These are phyloP conservation scores for Pemphigus obesinymphae DNA, from an alignment of 1,140 invertebrate genomes.

Conservation along the genomic window DNA sequence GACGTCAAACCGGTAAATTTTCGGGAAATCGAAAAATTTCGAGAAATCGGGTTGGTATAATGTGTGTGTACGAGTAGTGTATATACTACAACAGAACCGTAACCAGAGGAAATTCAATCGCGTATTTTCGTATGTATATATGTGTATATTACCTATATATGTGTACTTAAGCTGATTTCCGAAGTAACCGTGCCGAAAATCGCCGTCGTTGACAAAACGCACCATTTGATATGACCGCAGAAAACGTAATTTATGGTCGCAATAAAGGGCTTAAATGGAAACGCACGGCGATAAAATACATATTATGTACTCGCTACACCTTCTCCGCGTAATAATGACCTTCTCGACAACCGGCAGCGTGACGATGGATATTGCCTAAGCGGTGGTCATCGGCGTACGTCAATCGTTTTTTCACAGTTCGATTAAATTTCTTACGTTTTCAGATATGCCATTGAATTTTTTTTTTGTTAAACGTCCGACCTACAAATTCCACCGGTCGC, in stretches of 20 bases:
- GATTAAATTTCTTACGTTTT: neutral
- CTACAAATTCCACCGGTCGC: too few relatives aligned
- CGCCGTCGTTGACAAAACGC: neutral
- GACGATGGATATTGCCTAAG: neutral
- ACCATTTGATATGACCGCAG: neutral
- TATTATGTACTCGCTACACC: neutral
- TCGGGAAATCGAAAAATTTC: too few relatives aligned
- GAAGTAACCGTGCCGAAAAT: neutral
- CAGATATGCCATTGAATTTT: too few relatives aligned
- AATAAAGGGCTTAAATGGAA: neutral
- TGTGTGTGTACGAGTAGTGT: too few relatives aligned
- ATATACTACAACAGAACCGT: too few relatives aligned
- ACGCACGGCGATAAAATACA: neutral
- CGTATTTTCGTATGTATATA: neutral
- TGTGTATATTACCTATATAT: neutral
- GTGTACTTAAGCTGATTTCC: conserved; percentile 1
- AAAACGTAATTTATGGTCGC: neutral
- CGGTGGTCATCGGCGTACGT: too few relatives aligned
- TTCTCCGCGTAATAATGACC: too few relatives aligned
- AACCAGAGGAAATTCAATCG: too few relatives aligned
- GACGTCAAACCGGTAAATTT: neutral
- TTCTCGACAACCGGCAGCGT: too few relatives aligned
- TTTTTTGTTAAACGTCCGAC: too few relatives aligned
- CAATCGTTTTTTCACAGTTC: neutral
- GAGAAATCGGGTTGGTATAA: too few relatives aligned